Conservation (phyloP, 2,113 vertebrate genomes). For the Cynocephalus volans region DNA sequence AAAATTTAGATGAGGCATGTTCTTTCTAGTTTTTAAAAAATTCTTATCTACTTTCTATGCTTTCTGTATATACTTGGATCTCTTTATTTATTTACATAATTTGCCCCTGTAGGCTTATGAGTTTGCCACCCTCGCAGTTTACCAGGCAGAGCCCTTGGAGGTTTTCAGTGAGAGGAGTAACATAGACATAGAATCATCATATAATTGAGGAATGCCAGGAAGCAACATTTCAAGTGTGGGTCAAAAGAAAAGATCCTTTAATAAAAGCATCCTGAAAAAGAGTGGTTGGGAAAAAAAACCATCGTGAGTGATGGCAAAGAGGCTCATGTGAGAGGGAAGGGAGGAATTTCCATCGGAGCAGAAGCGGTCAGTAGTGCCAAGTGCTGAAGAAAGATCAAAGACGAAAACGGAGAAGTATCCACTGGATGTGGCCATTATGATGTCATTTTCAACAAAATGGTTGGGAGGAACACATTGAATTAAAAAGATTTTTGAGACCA, state of each 20-base stretch:
- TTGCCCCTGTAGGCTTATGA: neutral
- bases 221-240: neutral
- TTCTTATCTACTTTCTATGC: neutral
- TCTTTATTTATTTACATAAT: neutral
- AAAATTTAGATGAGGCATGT: too few species aligned
- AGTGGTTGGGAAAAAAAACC: neutral
- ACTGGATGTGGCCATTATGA: neutral
- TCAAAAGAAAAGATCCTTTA: neutral
- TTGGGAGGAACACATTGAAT: neutral
- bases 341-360: neutral
- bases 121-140: neutral
- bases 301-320: neutral
- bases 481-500: neutral
- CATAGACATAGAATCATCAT: accelerated
- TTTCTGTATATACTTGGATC: neutral
- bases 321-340: accelerated
- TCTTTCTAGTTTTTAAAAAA: neutral
- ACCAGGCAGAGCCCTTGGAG: accelerated
- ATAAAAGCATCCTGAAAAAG: neutral
- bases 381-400: neutral
- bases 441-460: neutral
- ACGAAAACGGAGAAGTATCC: neutral
- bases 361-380: neutral
- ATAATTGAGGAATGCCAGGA: neutral
- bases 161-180: neutral